Base-by-base conservation (phyloP, 2,888 invertebrate species). In the Machimus atricapillus region DNA sequence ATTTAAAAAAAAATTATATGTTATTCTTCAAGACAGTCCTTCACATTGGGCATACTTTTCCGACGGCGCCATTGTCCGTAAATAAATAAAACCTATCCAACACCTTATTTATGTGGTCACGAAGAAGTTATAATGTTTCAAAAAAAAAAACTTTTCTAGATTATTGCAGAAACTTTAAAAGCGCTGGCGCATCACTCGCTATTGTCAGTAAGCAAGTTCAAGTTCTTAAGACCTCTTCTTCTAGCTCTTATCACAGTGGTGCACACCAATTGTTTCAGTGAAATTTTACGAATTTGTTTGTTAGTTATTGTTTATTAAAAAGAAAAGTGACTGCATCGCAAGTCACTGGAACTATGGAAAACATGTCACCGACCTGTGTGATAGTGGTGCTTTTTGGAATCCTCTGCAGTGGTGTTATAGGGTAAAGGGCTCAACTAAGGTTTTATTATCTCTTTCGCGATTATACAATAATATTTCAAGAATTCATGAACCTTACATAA, bases 91-190 rank as follows among this genome's bases (percentile, higher is more conserved):
- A 12, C 66, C 16, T 1, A 46, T 46, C 66, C 23, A 66, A 12
- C 3, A 66, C 66, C 14, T 66, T 27, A 9, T 66, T 66, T 66
- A 66, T 12, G 19, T 23, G 12, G 27, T 23, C 76, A 34, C 27
- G 40, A 37, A 76, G n/a, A 16, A 0, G 34, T 37, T 76, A 34
- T 76, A 34, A 37, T 82, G 66, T 82, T 82, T 78, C 27, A 9
- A 78, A 52, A 52, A 34, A n/a, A 76, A 27, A 16, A 8, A 34
- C 6, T 19, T 58, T 52, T 27, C 37, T 82, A 82, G 37, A 52
- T 66, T 52, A 27, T 8, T 82, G n/a, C 58, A 27, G 6, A 58
- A 37, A 82, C 58, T 82, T 82, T 82, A 82, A 82, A 82, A 82
- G 82, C 58, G 40, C 66, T 82, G n/a, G 82, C 82, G 2, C 8